A percentile compares a stretch with the other conserved stretches of the same genome.
These are phyloP conservation scores for Cryptomyrus ogoouensis DNA, from an alignment of 2,113 vertebrate species.

Conservation along the genomic window DNA sequence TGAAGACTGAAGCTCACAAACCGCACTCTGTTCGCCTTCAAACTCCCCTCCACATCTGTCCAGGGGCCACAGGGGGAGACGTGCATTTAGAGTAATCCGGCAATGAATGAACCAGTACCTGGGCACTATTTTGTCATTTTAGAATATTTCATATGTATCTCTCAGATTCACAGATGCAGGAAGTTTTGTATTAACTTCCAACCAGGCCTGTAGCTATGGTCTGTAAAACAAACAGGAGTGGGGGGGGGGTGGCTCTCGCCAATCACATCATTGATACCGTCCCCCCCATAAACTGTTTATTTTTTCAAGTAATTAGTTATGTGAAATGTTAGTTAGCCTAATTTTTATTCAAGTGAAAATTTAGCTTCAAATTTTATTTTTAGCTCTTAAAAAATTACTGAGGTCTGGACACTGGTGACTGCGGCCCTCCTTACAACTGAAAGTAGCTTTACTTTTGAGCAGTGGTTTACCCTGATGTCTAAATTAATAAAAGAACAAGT, in stretches of 20 bases:
- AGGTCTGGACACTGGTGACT: too few species aligned
- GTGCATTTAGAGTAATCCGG: not conserved
- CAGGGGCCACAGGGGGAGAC: constrained; percentile 28
- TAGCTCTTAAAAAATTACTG: too few species aligned
- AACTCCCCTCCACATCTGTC: constrained; percentile 42
- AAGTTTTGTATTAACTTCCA: not conserved
- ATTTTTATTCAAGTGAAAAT: too few species aligned
- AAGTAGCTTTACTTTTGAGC: not conserved
- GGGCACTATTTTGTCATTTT: not conserved
- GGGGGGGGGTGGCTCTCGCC: too few species aligned
- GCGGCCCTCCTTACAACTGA: not conserved
- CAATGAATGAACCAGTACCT: not conserved
- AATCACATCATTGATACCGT: too few species aligned
- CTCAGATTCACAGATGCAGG: not conserved
- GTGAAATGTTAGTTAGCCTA: too few species aligned
- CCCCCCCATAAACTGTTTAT: too few species aligned
- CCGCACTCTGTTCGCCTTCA: not conserved
- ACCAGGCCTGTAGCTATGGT: too few species aligned
- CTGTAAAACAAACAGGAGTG: too few species aligned
- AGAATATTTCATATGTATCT: not conserved
- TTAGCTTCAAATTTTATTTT: too few species aligned
- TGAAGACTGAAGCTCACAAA: not conserved
- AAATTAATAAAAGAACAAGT: not conserved
- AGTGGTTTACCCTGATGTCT: not conserved
- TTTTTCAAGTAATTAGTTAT: too few species aligned